Base-by-base conservation (phyloP, 2,888 invertebrate species). In the Lapara coniferarum region DNA sequence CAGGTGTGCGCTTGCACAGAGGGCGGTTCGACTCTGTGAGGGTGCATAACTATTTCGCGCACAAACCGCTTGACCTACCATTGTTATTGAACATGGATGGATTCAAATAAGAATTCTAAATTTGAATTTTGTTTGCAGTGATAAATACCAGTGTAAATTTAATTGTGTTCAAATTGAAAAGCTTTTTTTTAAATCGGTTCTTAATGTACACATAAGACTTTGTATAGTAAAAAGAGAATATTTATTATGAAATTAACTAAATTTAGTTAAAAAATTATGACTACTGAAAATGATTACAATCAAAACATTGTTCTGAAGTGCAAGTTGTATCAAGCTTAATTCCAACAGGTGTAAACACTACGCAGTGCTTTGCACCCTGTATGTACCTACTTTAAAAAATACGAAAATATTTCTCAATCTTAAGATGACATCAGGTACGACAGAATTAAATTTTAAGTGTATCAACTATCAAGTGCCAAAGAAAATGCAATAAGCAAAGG, bases 1-100 rank as follows among this genome's bases (percentile, higher is more conserved):
- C 84, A 84, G 84, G 84, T 84, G 84, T 77, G 77, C 83, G 82
- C 79, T 80, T 75, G 71, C 71, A 71, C 70, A 68, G 70, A 78
- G 82, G 83, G 81, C 77, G 71, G 75, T 55, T 55, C n/a, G 19
- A 55, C n/a, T 55, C 55, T 73, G 71, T 68, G 74, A 74, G 74
- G 72, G 73, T 71, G 52, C 69, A 75, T 73, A 70, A 70, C 68
- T 70, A 69, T 66, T 69, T 49, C 57, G 14, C 57, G 57, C 57
- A 19, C 49, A 63, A 63, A 49, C 13, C 63, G 44, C 59, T 63
- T 69, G 68, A 69, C 59, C 63, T 46, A 53, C 16, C 8, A 67
- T 57, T 67, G 44, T 37, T 37, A 44, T 44, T 14, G 19, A 66
- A 66, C 10, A 30, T 19, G 25, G 13, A 10, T 52, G 37, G 37